These are phyloP conservation scores for Dendrocincla tyrannina DNA, from an alignment of 2,797 vertebrate species.

Conservation along the genomic window DNA sequence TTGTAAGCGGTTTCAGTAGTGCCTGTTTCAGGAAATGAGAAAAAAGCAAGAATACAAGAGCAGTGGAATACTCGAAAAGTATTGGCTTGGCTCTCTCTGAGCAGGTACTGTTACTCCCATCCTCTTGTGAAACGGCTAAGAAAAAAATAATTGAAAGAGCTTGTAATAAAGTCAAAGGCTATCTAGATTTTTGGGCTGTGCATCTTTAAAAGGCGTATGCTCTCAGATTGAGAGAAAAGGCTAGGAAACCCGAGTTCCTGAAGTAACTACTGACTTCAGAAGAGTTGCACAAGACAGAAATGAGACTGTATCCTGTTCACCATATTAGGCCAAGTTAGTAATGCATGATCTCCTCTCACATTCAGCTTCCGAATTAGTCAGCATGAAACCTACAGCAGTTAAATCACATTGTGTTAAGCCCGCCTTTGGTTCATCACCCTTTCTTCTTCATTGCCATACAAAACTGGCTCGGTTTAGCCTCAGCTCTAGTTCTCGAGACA, in stretches of 20 bases:
- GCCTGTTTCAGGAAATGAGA: not conserved
- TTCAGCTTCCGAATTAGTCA: slow-evolving; percentile 50
- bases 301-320: slow-evolving; percentile 37
- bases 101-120: not conserved
- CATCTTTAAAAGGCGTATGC: not conserved
- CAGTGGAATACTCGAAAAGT: not conserved
- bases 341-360: not conserved
- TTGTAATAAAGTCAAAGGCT: not conserved
- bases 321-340: slow-evolving; percentile 33
- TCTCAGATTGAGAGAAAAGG: not conserved
- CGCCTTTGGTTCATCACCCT: not conserved
- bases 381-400: not conserved
- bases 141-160: not conserved
- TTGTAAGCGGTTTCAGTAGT: not conserved
- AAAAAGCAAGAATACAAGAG: not conserved
- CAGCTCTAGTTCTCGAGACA: not conserved
- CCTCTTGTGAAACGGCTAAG: not conserved
- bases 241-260: not conserved
- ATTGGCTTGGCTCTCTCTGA: not conserved
- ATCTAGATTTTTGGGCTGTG: not conserved
- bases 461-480: not conserved
- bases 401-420: not conserved
- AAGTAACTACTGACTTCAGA: not conserved
- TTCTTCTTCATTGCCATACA: not conserved
- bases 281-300: slow-evolving; percentile 36